Percentiles rank a stretch among this genome's conserved stretches.
Conservation (phyloP, 2,888 invertebrate species). For the Chrysotoxum bicinctum region DNA sequence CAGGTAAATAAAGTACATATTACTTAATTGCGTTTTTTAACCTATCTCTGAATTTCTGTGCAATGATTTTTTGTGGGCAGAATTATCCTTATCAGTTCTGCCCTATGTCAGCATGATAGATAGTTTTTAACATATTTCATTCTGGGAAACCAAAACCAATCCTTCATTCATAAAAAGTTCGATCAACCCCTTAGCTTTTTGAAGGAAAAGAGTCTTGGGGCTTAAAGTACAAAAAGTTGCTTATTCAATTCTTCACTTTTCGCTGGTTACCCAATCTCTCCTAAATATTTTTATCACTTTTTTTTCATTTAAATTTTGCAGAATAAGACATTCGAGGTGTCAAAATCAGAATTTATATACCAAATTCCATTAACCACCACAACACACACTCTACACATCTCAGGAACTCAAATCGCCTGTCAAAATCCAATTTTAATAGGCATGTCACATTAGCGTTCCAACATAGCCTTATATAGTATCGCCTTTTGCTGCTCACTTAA, state of each 20-base stretch:
- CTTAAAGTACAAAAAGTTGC: no score
- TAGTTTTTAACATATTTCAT: no score
- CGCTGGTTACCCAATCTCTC: neutral
- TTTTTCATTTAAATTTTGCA: neutral
- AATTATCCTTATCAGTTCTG: no score
- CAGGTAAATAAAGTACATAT: no score
- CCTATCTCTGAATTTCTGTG: no score
- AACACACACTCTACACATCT: conserved; percentile 48
- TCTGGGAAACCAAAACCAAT: no score
- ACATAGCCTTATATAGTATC: conserved; percentile 21
- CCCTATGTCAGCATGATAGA: no score
- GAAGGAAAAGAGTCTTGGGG: no score
- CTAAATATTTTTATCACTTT: neutral
- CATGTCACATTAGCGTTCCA: conserved; percentile 68
- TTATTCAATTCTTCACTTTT: neutral
- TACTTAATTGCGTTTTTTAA: no score
- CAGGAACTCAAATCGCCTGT: conserved; percentile 72
- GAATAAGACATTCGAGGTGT: conserved; percentile 45
- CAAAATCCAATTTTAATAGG: conserved; percentile 72
- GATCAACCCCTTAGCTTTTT: no score
- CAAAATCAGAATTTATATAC: conserved; percentile 54
- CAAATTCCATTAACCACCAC: conserved; percentile 57
- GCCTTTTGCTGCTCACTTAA: neutral
- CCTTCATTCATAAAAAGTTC: no score
- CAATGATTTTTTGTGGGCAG: no score